Base-by-base conservation (phyloP, 2,888 invertebrate species). In the Aethes cnicana region DNA sequence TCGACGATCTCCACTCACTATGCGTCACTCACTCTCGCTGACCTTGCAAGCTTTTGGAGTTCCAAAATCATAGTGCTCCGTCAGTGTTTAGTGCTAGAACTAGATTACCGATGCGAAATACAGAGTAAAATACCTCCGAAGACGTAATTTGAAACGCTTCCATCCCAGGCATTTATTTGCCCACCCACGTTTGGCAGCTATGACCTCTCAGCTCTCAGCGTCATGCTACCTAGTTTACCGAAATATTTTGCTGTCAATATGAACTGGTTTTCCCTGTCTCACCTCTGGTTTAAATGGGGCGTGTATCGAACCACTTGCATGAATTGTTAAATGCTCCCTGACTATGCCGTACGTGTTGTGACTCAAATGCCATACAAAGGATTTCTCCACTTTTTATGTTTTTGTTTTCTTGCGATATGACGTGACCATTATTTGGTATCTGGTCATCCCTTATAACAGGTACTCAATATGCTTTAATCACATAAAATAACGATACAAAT, bases 251-350 rank as follows among this genome's bases (percentile, higher is more conserved):
- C 42, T 23, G 37, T 30, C 28, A 37, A 37, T 44, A 37, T 7
- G 7, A 30, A 41, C 21, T n/a, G 20, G 23, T 44, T 28, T 33
- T 28, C 11, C 25, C 17, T 33, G 33, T 32, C 33, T 44, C 8
- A 25, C 23, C 23, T 23, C 23, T 4, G 23, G 9, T 21, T n/a
- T 32, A 14, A 28, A 32, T 14, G 17, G 42, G 17, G 33, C 28
- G 21, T 8, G 28, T 39, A 49, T 41, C 43, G 54, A 53, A 32
- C 53, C 23, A 43, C 16, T 25, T 47, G 25, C 43, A 55, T 53
- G 52, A 50, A 47, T 48, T 42, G 20, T 54, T 57, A 46, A 55
- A 42, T 36, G 20, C 39, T 23, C 25, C 14, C 23, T 5, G 41
- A 37, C 37, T 39, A 25, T 25, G 9, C 25, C 7, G 9, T 43